Base-by-base conservation (phyloP, 1,140 invertebrate species). In the Zaprionus tsacasi region DNA sequence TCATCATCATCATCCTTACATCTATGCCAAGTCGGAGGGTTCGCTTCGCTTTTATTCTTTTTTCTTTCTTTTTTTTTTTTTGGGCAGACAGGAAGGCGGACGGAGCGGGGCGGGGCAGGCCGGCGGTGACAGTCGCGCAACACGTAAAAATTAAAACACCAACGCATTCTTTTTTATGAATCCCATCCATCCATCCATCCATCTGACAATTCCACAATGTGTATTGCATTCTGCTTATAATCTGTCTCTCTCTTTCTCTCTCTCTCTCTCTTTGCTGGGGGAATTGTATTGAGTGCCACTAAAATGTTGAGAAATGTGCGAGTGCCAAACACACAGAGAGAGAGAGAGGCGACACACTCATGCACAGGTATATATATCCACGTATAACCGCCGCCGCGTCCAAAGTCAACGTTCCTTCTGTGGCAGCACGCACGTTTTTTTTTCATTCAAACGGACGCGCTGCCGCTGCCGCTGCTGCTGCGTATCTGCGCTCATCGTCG, bases 391-490 rank as follows among this genome's bases (percentile, higher is more conserved):
- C 56, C 48, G 48, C 56, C 43, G 56, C 70, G 45, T 81, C 70
- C 78, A 91, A 91, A 91, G 90, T 91, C 90, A 91, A 81, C 78
- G 85, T 78, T 91, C 89, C 90, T 91, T 91, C 90, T 91, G 86
- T 91, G 82, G 90, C 87, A 83, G 90, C 90, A 91, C 90, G 90
- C 91, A 91, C 86, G 86, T 89, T 78, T 85, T 82, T 78, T 85
- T 82, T 78, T 76, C 76, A 91, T 89, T 85, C 88, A 91, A 87
- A 91, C 82, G 76, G 86, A 82, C 86, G 81, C 79, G 78, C 73
- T 68, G 66, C 56, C 48, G 25, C 75, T 67, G 56, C 43, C 48
- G 63, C 75, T 67, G 56, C 43, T 40, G 63, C 82, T 78, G 80
- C 83, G 83, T 88, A 88, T 88, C 83, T 83, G 85, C 81, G 80